Base-by-base conservation (phyloP, 2,113 vertebrate species). In the Varanus komodoensis region DNA sequence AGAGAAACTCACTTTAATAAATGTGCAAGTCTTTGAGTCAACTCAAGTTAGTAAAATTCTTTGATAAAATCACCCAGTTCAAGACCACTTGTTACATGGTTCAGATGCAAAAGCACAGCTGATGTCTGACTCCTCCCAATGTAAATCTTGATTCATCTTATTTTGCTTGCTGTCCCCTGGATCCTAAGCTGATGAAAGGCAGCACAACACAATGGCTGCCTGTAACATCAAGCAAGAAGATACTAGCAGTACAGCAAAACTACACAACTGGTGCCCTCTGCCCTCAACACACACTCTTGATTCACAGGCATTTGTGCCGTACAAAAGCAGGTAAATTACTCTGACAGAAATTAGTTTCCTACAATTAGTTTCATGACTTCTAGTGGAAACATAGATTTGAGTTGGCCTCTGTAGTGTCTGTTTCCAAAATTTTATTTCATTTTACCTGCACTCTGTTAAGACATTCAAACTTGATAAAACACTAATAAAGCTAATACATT, bases 1-100 rank as follows among this genome's bases (percentile, higher is more conserved):
- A 94, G 71, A 96, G 78, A 88, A 87, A n/a, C 4, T 0, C 27
- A 54, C 1, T 0, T 95, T 90, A 91, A 74, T 81, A 57, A 67
- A 68, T 25, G 1, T 75, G 81, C 86, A 67, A 17, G 21, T 32
- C 38, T 88, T 89, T 87, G 74, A 29, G 38, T 15, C 38, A 87
- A 74, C 27, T 79, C 29, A 14, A 73, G 7, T 48, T 78, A 44
- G 52, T 48, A 74, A n/a, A 17, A 88, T 54, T 77, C 50, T 50
- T 77, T 44, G 44, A 74, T 64, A 67, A 44, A 50, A 57, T 50
- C 27, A 50, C 19, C 48, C 57, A 84, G 23, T 25, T 64, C 54
- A 50, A 77, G 9, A 77, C 29, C 32, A 27, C 73, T 87, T 74
- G 21, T 61, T 79, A 32, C 8, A 54, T 64, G 14, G 14, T 3